Evolutionary conservation across 2,888 invertebrate genomes (phyloP), one percentile per base, ranked within the genome.

Genomic region (Hipparchia sbordonii): DNA sequence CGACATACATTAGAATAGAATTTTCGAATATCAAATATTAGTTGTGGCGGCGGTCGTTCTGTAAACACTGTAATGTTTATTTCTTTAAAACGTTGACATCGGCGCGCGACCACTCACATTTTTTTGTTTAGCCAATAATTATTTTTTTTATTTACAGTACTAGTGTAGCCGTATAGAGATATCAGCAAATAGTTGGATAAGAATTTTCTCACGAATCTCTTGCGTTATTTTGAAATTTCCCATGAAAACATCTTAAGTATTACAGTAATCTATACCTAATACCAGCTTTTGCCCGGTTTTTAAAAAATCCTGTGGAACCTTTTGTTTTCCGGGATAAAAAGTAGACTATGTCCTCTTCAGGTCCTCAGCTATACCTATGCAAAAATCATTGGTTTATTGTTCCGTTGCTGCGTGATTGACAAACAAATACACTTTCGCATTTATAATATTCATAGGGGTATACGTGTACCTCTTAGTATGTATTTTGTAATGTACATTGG

Each of bases 21-120:
- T 93, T 93, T 93, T 93, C 92, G 89, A 93, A 92, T 88, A 89
- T 90, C 89, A 88, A 93, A 93, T 93, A 93, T 93, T 93, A 85
- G 85, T 89, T 87, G 87, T 92, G 89, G 89, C 90, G 89, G 88
- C 89, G 92, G 90, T 88, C 92, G 89, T 87, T 92, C 82, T 84
- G 88, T 87, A 92, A 89, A 93, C 91, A 92, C 86, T 6, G 86
- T 89, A 86, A 90, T 93, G 90, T 93, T 93, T 93, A 91, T 93
- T 90, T 89, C 92, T 91, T 92, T 93, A 91, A 89, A 93, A 91
- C 84, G 84, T 86, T 77, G 83, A 83, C 92, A 88, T 87, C 90
- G 89, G 87, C 90, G 83, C 86, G 87, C 89, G 91, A 86, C 87
- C 89, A 89, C 85, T 91, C 87, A 88, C 87, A 87, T 89, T 90